Conservation (phyloP, 2,113 vertebrate genomes). For the Etheostoma spectabile region DNA sequence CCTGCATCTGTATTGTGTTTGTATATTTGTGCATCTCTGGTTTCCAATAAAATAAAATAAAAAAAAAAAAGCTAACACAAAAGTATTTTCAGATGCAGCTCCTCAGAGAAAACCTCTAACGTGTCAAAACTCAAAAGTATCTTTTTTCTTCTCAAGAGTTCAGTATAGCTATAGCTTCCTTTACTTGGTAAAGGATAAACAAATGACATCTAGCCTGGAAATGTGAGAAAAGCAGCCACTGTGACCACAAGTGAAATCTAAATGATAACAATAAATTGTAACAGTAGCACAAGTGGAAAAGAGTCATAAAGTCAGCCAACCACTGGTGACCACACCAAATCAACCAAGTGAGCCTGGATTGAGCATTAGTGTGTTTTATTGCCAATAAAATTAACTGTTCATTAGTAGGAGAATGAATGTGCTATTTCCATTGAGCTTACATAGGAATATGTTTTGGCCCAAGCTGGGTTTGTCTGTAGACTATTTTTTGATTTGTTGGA, state of each 20-base stretch:
- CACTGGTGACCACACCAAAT: background rate
- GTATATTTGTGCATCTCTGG: too few species aligned
- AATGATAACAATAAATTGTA: background rate
- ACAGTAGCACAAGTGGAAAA: background rate
- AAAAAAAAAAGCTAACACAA: background rate
- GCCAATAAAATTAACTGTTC: background rate
- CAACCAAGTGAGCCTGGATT: too few species aligned
- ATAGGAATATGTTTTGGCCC: background rate
- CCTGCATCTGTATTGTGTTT: too few species aligned
- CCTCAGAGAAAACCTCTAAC: background rate
- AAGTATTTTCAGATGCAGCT: background rate
- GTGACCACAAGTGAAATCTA: background rate
- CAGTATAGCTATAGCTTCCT: background rate
- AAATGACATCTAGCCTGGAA: background rate
- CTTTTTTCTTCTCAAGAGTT: background rate
- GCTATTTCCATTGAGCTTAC: background rate
- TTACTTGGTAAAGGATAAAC: background rate
- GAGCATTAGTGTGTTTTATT: background rate
- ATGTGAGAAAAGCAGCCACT: background rate
- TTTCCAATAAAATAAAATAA: too few species aligned
- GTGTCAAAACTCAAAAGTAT: too few species aligned
- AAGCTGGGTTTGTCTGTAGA: background rate
- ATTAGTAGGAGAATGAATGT: background rate
- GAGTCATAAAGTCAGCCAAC: constrained; percentile 7
- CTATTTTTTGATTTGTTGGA: background rate